These are phyloP conservation scores for Eospalax fontanierii DNA, from an alignment of 2,797 vertebrate species.

Conservation along the genomic window DNA sequence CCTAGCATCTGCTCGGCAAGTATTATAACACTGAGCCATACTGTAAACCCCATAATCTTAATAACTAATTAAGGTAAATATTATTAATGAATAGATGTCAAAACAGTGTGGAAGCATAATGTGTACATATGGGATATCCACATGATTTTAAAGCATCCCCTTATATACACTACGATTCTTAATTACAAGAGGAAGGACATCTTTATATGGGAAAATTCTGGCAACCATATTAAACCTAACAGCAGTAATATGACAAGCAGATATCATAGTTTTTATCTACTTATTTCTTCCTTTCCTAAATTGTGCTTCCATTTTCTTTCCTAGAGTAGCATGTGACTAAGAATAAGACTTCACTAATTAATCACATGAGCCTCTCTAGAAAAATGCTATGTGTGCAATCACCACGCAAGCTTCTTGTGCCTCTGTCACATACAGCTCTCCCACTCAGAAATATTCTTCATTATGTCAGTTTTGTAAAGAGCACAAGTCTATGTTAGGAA, in stretches of 20 bases:
- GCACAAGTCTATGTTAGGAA: slow-evolving; percentile 69
- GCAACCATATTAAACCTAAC: not conserved
- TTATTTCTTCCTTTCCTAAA: slow-evolving; percentile 36
- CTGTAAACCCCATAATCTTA: not conserved
- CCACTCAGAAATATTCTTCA: slow-evolving; percentile 60
- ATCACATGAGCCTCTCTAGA: slow-evolving; percentile 41
- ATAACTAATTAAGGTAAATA: not conserved
- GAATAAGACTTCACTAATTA: slow-evolving; percentile 60
- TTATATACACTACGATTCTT: not conserved
- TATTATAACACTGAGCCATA: not conserved
- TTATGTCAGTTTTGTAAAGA: slow-evolving; percentile 74
- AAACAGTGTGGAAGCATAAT: not conserved
- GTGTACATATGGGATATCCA: not conserved
- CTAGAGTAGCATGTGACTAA: slow-evolving; percentile 15
- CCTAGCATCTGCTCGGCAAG: not conserved
- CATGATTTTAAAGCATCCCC: not conserved
- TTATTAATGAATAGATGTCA: not conserved
- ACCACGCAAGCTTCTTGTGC: not conserved
- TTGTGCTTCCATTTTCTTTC: slow-evolving; percentile 2
- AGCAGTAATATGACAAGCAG: not conserved
- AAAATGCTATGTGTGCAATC: slow-evolving; percentile 60
- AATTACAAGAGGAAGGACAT: not conserved
- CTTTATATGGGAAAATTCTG: not conserved
- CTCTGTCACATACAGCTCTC: slow-evolving; percentile 30
- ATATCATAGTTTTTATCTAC: not conserved